phyloP scores from a whole-genome alignment of 2,797 vertebrate genomes.

The Megalops cyprinoides region DNA sequence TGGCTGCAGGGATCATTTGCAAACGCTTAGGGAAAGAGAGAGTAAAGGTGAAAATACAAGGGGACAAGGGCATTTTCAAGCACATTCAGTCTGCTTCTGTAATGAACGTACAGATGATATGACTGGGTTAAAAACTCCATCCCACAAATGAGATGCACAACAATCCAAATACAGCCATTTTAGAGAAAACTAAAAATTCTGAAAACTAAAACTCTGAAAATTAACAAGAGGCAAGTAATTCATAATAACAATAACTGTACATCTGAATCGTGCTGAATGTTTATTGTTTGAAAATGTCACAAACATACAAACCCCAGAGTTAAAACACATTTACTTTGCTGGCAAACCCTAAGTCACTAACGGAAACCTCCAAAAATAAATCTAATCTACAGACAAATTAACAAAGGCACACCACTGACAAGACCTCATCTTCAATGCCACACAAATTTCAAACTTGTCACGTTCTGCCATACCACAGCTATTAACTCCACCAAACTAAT shows the following conservation, averaged over 20 bases:
- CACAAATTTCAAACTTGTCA: slow-evolving; percentile 26
- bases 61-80: slow-evolving; percentile 44
- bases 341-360: background rate
- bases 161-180: background rate
- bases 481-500: slow-evolving; percentile 41
- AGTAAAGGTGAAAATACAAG: slow-evolving; percentile 44
- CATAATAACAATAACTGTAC: background rate
- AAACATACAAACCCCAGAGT: background rate
- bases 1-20: slow-evolving; percentile 62
- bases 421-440: slow-evolving; percentile 43
- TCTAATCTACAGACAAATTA: slow-evolving; percentile 45
- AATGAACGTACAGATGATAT: background rate
- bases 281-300: background rate
- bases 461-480: slow-evolving; percentile 38
- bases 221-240: background rate
- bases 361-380: slow-evolving; percentile 18
- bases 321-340: background rate
- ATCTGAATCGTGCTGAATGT: background rate
- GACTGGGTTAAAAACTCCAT: background rate
- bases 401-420: slow-evolving; percentile 44
- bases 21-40: slow-evolving; percentile 48
- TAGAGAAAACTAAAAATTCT: background rate
- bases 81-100: background rate
- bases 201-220: background rate
- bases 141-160: background rate